A percentile compares a stretch with the other conserved stretches of the same genome.
Conservation (phyloP, 1,140 invertebrate genomes). For the Proales similis region DNA sequence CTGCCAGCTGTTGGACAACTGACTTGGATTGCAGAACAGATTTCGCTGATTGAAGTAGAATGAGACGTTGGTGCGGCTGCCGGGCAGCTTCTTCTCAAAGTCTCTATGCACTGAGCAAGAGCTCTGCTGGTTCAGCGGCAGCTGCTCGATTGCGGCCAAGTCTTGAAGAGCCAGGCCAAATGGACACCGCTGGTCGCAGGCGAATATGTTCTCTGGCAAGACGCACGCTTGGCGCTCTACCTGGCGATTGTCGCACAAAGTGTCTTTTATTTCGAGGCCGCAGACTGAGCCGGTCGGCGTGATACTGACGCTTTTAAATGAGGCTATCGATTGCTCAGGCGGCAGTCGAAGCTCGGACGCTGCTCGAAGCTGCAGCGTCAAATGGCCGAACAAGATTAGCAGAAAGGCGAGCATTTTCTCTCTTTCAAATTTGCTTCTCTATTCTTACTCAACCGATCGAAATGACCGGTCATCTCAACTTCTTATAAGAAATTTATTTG, state of each 20-base stretch:
- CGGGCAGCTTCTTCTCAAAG: not conserved
- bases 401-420: too few relatives aligned
- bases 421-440: too few relatives aligned
- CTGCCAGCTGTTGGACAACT: not conserved
- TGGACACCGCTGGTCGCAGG: conserved; percentile 26
- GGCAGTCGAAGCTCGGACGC: not conserved
- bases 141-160: conserved; percentile 1
- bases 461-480: too few relatives aligned
- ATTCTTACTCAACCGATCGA: too few relatives aligned
- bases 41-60: conserved; percentile 24
- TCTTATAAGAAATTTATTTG: too few relatives aligned
- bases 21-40: conserved; percentile 3
- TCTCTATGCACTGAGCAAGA: conserved; percentile 23
- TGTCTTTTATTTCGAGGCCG: conserved; percentile 24
- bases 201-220: not conserved
- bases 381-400: too few relatives aligned
- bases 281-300: conserved; percentile 4
- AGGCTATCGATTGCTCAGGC: not conserved
- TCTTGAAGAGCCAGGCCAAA: conserved; percentile 3
- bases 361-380: too few relatives aligned
- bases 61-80: not conserved
- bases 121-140: conserved; percentile 11
- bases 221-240: conserved; percentile 2
- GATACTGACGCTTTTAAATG: not conserved
- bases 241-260: conserved; percentile 17